phyloP scores from a whole-genome alignment of 2,888 invertebrate genomes.

The Vannuccia rotundouncinata region DNA sequence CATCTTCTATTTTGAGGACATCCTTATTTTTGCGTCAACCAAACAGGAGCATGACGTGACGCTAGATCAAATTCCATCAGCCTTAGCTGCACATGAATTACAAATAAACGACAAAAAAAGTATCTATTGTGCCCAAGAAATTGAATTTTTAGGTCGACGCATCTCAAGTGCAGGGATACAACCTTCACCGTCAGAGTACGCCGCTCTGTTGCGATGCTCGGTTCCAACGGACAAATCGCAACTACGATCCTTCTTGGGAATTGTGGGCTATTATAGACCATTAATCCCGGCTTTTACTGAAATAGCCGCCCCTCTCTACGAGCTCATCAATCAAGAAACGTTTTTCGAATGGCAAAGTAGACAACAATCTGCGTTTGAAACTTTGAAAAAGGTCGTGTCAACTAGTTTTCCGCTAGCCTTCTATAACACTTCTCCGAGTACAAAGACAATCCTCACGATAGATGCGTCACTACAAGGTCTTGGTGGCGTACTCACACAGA shows the following conservation, averaged over 20 bases:
- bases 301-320: slow-evolving; percentile 1
- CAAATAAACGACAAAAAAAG: not conserved
- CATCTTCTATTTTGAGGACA: slow-evolving; percentile 4
- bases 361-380: slow-evolving; percentile 25
- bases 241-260: slow-evolving; percentile 28
- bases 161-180: slow-evolving; percentile 23
- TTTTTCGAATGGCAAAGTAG: not conserved
- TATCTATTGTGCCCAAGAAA: slow-evolving; percentile 20
- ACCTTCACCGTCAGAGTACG: slow-evolving; percentile 15
- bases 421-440: slow-evolving; percentile 17
- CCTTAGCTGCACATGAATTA: not conserved
- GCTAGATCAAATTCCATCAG: not conserved
- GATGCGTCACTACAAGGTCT: slow-evolving; percentile 25
- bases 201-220: slow-evolving; percentile 19
- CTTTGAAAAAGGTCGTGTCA: not conserved
- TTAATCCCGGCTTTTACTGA: slow-evolving; percentile 18
- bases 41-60: not conserved
- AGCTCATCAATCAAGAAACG: slow-evolving; percentile 10
- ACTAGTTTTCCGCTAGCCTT: not conserved
- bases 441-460: slow-evolving; percentile 27
- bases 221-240: slow-evolving; percentile 17
- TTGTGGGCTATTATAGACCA: slow-evolving; percentile 22
- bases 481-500: slow-evolving; percentile 21
- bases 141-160: slow-evolving; percentile 20
- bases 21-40: slow-evolving; percentile 29